Evolutionary conservation across 2,888 invertebrate species (phyloP).

Genomic region (Acanthococcus lagerstroemiae): DNA sequence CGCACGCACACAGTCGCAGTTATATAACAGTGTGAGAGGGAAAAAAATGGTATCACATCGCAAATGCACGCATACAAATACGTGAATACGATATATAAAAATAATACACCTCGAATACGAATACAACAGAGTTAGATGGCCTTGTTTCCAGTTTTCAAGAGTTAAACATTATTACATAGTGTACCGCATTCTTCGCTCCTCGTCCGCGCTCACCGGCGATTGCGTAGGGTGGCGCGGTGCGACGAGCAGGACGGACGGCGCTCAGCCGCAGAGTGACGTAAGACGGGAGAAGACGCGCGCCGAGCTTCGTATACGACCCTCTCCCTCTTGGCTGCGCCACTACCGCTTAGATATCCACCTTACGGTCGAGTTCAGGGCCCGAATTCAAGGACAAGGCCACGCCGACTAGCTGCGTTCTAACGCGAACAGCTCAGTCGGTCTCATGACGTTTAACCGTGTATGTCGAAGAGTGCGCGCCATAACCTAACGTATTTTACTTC

Average conservation of each 20-base stretch:
- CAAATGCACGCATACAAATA: no score
- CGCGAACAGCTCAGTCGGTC: conserved; percentile 27
- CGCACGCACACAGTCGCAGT: no score
- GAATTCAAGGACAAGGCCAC: conserved; percentile 32
- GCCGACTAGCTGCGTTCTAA: conserved; percentile 22
- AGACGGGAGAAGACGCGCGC: conserved; percentile 26
- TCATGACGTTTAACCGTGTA: conserved; percentile 25
- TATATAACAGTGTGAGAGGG: no score
- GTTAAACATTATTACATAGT: conserved; percentile 24
- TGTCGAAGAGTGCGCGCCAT: conserved; percentile 17
- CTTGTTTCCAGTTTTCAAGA: conserved; percentile 18
- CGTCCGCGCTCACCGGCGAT: not conserved
- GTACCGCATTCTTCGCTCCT: conserved; percentile 2
- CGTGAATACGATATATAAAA: no score
- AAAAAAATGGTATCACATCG: no score
- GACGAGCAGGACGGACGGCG: not conserved
- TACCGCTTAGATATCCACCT: conserved; percentile 15
- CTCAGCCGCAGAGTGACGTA: conserved; percentile 18
- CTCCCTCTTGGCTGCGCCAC: conserved; percentile 14
- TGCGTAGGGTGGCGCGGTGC: not conserved
- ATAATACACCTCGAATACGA: no score
- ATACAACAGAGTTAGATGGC: conserved; percentile 25
- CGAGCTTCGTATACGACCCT: conserved; percentile 9
- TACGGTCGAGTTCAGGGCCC: conserved; percentile 32
- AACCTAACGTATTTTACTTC: not conserved